phyloP scores from a whole-genome alignment of 2,113 vertebrate genomes.

The Rhadina sibilatrix region DNA sequence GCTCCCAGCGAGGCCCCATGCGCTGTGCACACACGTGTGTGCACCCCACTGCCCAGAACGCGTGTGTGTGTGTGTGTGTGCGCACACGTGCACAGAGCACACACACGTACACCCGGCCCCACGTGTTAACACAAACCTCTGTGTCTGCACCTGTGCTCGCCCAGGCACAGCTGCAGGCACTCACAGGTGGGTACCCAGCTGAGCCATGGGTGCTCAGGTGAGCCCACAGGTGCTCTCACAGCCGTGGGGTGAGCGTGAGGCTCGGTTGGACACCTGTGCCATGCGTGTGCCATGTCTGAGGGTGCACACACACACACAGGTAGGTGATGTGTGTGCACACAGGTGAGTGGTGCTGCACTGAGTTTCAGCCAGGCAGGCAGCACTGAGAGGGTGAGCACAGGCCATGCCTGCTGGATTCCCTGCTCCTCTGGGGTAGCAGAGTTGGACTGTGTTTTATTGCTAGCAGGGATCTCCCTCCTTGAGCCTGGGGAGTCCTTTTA shows the following conservation, averaged over 20 bases:
- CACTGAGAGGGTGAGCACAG: rapidly evolving
- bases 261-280: rapidly evolving
- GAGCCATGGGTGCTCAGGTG: rapidly evolving
- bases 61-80: rapidly evolving
- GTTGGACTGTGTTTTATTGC: background rate
- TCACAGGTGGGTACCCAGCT: rapidly evolving
- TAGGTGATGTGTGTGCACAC: rapidly evolving
- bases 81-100: background rate
- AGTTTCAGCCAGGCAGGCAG: background rate
- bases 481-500: background rate
- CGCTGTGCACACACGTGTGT: background rate
- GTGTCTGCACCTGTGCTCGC: rapidly evolving
- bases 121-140: rapidly evolving
- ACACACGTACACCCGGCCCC: rapidly evolving
- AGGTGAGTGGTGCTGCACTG: rapidly evolving
- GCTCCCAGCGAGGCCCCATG: rapidly evolving
- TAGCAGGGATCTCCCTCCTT: background rate
- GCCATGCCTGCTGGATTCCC: background rate
- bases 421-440: rapidly evolving
- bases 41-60: background rate
- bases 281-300: rapidly evolving
- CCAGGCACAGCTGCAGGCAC: rapidly evolving
- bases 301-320: rapidly evolving
- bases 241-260: rapidly evolving
- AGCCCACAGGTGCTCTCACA: rapidly evolving